Evolutionary conservation across 2,113 vertebrate genomes (phyloP).

Genomic region (Semnopithecus entellus): DNA sequence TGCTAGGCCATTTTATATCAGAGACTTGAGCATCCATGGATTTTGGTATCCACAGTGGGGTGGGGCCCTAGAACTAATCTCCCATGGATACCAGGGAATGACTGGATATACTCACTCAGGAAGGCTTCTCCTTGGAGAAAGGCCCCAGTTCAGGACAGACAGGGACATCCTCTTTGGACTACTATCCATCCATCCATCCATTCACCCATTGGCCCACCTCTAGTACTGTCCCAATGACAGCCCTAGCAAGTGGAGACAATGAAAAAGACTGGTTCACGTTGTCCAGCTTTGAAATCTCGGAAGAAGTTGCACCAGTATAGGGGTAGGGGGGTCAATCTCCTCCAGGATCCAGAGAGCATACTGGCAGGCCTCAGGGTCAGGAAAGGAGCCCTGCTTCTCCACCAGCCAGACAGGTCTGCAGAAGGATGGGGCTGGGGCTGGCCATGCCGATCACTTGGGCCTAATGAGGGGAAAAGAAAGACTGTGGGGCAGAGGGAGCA

Average conservation of each 20-base stretch:
- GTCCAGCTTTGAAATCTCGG: neutral
- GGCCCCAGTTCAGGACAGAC: neutral
- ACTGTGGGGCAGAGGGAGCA: neutral
- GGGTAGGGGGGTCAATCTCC: neutral
- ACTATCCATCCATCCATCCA: too few species aligned
- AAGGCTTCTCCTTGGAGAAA: neutral
- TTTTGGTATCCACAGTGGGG: too few species aligned
- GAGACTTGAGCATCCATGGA: too few species aligned
- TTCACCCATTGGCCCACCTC: neutral
- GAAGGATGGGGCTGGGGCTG: neutral
- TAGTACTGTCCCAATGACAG: neutral
- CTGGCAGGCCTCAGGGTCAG: too few species aligned
- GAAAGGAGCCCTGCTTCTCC: neutral
- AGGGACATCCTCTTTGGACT: neutral
- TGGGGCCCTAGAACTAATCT: too few species aligned
- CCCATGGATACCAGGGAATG: too few species aligned
- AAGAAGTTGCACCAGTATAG: neutral
- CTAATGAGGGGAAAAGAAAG: neutral
- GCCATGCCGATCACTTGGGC: neutral
- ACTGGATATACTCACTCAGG: neutral
- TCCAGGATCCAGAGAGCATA: neutral
- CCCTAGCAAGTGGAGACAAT: neutral
- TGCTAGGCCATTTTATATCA: too few species aligned
- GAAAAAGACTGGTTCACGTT: neutral
- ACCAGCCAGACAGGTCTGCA: too few species aligned